These are phyloP conservation scores for Zoroaster sp. DNA, from an alignment of 53 echinoderm and acorn worm genomes.

Conservation along the genomic window DNA sequence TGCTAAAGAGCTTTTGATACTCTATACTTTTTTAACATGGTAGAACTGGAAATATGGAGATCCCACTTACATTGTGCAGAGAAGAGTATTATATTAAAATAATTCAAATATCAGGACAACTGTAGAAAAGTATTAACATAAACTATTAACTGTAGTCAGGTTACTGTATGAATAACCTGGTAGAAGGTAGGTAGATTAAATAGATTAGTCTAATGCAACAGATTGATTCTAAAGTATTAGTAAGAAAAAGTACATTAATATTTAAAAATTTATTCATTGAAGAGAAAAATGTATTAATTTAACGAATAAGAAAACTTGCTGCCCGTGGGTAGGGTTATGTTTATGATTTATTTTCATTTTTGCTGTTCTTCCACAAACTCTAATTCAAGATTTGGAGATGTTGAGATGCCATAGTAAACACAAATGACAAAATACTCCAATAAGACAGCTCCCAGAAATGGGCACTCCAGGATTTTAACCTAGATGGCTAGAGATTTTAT, in stretches of 20 bases:
- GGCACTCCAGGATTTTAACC: not conserved
- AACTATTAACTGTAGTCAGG: constrained; percentile 12
- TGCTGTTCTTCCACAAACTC: not conserved
- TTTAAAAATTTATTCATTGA: not conserved
- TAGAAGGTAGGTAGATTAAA: constrained; percentile 11
- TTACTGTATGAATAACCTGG: not conserved
- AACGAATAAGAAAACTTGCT: not conserved
- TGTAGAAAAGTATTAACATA: constrained; percentile 21
- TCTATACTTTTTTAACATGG: constrained; percentile 68
- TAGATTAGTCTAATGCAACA: constrained; percentile 25
- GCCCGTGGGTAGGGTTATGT: not conserved
- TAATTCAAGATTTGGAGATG: not conserved
- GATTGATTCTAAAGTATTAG: constrained; percentile 12
- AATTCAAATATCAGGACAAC: constrained; percentile 48
- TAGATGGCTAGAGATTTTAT: not conserved
- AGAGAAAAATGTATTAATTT: constrained; percentile 11
- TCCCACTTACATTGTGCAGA: constrained; percentile 54
- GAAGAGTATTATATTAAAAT: constrained; percentile 20
- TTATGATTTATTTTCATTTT: not conserved
- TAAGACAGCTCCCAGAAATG: not conserved
- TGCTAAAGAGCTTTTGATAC: constrained; percentile 67
- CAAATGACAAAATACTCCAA: not conserved
- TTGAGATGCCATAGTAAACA: not conserved
- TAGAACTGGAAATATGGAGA: constrained; percentile 36
- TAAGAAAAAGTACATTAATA: not conserved